Conservation (phyloP, 2,113 vertebrate species). For the Rhinolophus ferrumequinum region DNA sequence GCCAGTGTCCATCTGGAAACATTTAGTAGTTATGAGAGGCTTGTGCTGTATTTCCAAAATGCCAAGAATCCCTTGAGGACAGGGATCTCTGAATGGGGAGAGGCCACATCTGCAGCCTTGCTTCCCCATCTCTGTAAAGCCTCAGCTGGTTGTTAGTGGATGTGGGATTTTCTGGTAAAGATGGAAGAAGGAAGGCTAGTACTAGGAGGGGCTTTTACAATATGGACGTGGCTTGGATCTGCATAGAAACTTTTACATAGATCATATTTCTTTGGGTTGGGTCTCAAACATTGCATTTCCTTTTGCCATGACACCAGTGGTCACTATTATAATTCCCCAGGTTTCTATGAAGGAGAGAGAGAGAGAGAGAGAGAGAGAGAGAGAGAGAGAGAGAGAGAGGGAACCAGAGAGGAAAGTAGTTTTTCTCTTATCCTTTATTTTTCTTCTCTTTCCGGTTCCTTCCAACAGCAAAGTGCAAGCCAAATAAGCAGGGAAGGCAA, state of each 20-base stretch:
- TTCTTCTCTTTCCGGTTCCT: neutral
- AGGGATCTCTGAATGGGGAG: conserved; percentile 16
- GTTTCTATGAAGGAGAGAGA: neutral
- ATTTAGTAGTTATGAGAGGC: conserved; percentile 54
- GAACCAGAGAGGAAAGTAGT: neutral
- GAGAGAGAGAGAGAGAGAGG: neutral
- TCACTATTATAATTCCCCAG: neutral
- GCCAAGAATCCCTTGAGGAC: conserved; percentile 47
- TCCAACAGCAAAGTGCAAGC: neutral
- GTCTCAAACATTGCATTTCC: neutral
- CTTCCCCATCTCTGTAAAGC: neutral
- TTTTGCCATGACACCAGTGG: neutral
- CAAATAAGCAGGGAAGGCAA: neutral
- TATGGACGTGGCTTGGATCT: neutral
- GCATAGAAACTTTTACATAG: neutral
- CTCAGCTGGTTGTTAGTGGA: neutral
- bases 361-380: neutral
- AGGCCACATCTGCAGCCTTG: conserved; percentile 25
- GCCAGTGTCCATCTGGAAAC: conserved; percentile 67
- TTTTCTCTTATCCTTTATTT: conserved; percentile 6
- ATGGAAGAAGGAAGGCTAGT: neutral
- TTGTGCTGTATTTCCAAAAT: conserved; percentile 58
- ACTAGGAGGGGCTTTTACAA: neutral
- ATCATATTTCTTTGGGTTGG: neutral
- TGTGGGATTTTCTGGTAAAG: neutral